phyloP scores from a whole-genome alignment of 2,113 vertebrate genomes.

The Bombycilla garrulus region DNA sequence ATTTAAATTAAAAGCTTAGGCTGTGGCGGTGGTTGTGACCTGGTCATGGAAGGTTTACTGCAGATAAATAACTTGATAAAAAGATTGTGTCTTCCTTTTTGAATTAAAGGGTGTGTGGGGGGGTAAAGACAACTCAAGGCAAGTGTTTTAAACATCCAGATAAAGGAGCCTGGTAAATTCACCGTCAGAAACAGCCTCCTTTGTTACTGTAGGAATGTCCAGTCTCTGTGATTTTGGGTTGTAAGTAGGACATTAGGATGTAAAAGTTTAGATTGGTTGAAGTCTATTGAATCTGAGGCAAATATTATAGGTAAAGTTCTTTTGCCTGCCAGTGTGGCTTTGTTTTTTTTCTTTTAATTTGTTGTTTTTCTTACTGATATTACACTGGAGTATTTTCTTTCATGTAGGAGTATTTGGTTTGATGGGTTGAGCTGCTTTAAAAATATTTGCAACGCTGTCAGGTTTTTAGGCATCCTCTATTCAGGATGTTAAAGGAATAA shows the following conservation, averaged over 20 bases:
- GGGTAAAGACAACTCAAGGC: not conserved
- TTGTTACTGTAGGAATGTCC: not conserved
- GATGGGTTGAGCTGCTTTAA: not conserved
- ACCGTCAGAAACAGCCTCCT: not conserved
- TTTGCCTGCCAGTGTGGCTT: not conserved
- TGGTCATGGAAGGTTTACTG: not conserved
- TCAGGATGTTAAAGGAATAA: not conserved
- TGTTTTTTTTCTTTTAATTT: not conserved
- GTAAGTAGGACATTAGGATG: not conserved
- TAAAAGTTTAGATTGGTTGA: not conserved
- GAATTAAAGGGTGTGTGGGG: fast-evolving
- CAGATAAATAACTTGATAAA: not conserved
- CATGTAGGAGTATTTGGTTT: not conserved
- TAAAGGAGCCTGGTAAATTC: not conserved
- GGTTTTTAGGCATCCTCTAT: not conserved
- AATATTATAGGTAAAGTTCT: not conserved
- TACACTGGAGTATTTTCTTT: not conserved
- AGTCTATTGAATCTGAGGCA: not conserved
- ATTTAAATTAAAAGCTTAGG: not conserved
- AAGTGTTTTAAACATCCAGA: not conserved
- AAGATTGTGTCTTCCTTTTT: not conserved
- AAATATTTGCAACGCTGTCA: not conserved
- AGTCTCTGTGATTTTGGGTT: not conserved
- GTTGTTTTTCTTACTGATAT: not conserved
- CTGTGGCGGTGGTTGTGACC: not conserved